These are phyloP conservation scores for Calameuta idolon DNA, from an alignment of 2,888 invertebrate genomes.

Conservation along the genomic window DNA sequence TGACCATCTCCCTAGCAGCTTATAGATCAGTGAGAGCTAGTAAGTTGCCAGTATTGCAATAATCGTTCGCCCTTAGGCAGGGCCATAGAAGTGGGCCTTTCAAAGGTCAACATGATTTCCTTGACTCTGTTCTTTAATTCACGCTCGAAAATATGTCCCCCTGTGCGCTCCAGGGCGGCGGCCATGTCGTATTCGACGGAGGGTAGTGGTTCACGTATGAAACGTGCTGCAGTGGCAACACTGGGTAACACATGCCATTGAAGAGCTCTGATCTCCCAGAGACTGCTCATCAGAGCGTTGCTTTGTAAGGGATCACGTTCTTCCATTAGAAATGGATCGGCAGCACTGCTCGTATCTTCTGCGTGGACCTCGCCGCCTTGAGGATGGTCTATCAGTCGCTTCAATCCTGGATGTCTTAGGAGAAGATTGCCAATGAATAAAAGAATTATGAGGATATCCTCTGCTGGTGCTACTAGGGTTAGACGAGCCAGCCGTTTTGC, in stretches of 20 bases:
- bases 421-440: slow-evolving; percentile 89
- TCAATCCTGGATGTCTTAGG: slow-evolving; percentile 85
- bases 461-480: slow-evolving; percentile 84
- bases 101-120: slow-evolving; percentile 81
- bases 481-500: slow-evolving; percentile 89
- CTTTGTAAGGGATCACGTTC: slow-evolving; percentile 84
- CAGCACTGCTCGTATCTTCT: slow-evolving; percentile 51
- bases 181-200: slow-evolving; percentile 78
- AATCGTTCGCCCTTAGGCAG: slow-evolving; percentile 75
- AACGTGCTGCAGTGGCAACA: slow-evolving; percentile 79
- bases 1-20: neutral
- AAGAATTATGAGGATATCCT: slow-evolving; percentile 81
- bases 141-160: slow-evolving; percentile 80
- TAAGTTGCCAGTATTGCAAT: slow-evolving; percentile 77
- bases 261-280: slow-evolving; percentile 92
- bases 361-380: slow-evolving; percentile 60
- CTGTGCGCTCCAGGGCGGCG: slow-evolving; percentile 74
- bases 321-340: slow-evolving; percentile 88
- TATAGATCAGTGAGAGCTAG: slow-evolving; percentile 45
- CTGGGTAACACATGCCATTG: slow-evolving; percentile 80
- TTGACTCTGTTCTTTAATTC: slow-evolving; percentile 82
- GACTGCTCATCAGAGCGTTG: slow-evolving; percentile 86
- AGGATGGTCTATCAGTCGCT: slow-evolving; percentile 73
- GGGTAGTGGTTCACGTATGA: slow-evolving; percentile 77
- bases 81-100: slow-evolving; percentile 75